Evolutionary conservation across 2,888 invertebrate genomes (phyloP).

Genomic region (Chrysolina haemoptera): DNA sequence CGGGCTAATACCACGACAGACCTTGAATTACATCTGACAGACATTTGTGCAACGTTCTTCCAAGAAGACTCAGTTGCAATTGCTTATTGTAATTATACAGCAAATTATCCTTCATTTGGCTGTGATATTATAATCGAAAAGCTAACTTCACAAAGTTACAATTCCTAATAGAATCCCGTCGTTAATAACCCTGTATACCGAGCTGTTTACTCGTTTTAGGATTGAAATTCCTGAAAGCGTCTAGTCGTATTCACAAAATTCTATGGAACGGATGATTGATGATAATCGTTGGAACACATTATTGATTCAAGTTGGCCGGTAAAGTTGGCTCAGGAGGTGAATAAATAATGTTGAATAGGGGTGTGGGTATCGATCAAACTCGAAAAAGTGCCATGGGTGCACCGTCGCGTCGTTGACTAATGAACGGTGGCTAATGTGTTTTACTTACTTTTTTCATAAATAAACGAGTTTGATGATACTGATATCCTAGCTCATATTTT

Average conservation of each 20-base stretch:
- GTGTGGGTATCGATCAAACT: conserved; percentile 9
- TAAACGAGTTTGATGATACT: not conserved
- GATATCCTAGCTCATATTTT: not conserved
- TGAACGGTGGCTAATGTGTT: not conserved
- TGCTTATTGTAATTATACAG: too few relatives aligned
- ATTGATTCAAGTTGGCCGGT: not conserved
- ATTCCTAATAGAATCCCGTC: too few relatives aligned
- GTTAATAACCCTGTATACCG: too few relatives aligned
- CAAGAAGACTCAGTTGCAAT: too few relatives aligned
- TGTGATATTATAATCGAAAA: too few relatives aligned
- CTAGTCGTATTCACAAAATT: not conserved
- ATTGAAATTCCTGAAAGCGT: not conserved
- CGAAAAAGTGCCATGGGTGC: conserved; percentile 3
- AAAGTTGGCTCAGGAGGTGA: conserved; percentile 10
- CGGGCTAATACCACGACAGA: too few relatives aligned
- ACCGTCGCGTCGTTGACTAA: not conserved
- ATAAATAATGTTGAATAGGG: conserved; percentile 10
- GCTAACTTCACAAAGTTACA: too few relatives aligned
- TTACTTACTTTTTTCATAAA: not conserved
- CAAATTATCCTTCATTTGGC: too few relatives aligned
- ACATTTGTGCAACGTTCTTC: too few relatives aligned
- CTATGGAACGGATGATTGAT: conserved; percentile 5
- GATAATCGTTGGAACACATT: conserved; percentile 1
- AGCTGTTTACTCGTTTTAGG: not conserved
- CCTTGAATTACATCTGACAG: too few relatives aligned